Conservation (phyloP, 1,140 invertebrate genomes). For the Hyles vespertilio region DNA sequence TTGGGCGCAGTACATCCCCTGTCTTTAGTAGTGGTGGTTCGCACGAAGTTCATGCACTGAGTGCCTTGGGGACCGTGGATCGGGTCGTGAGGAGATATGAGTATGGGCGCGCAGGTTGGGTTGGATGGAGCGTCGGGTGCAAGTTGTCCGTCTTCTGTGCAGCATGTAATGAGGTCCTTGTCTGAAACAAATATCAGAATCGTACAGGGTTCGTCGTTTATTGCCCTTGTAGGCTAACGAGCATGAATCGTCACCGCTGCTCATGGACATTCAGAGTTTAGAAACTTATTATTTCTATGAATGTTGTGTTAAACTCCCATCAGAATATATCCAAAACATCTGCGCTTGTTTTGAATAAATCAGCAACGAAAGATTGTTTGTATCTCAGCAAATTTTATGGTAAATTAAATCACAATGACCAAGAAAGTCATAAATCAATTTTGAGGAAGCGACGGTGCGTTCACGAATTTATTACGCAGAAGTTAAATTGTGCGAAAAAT, state of each 20-base stretch:
- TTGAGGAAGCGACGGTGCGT: no score
- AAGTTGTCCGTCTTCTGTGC: slow-evolving; percentile 80
- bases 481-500: no score
- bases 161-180: slow-evolving; percentile 82
- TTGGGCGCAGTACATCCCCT: slow-evolving; percentile 79
- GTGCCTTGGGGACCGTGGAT: slow-evolving; percentile 82
- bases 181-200: slow-evolving; percentile 58
- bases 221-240: no score
- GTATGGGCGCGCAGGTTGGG: slow-evolving; percentile 89
- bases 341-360: neutral
- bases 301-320: no score
- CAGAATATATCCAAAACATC: neutral
- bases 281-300: neutral
- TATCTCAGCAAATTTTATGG: no score
- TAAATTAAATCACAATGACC: no score
- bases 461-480: no score
- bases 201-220: no score
- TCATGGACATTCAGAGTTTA: neutral
- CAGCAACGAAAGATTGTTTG: neutral
- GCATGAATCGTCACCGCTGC: neutral
- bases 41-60: slow-evolving; percentile 90
- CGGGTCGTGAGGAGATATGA: slow-evolving; percentile 88
- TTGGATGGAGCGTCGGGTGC: slow-evolving; percentile 67
- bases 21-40: slow-evolving; percentile 84
- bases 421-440: no score